Percentiles rank a stretch among this genome's conserved stretches.
phyloP scores from a whole-genome alignment of 2,888 invertebrate species.

The Rhorus exstirpatorius region DNA sequence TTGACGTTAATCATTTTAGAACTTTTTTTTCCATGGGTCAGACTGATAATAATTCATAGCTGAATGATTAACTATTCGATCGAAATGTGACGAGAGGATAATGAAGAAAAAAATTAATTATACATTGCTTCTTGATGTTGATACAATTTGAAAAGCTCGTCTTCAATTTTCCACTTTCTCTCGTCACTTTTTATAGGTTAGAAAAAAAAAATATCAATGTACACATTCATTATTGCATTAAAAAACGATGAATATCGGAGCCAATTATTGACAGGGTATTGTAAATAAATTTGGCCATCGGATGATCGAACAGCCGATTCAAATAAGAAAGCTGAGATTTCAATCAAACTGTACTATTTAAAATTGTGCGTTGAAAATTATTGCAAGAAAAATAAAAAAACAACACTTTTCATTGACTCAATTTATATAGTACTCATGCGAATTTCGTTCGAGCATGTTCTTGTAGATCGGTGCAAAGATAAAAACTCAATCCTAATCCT shows the following conservation, averaged over 20 bases:
- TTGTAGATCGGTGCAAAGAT: no score
- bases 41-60: no score
- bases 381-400: not conserved
- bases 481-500: no score
- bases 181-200: slow-evolving; percentile 74
- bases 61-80: no score
- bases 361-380: not conserved
- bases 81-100: no score
- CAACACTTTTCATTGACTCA: not conserved
- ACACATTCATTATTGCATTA: slow-evolving; percentile 59
- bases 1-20: no score
- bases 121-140: not conserved
- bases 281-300: slow-evolving; percentile 1
- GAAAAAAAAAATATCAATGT: slow-evolving; percentile 75
- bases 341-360: not conserved
- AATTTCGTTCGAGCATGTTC: no score
- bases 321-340: not conserved
- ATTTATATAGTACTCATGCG: not conserved
- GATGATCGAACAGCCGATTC: not conserved
- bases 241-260: not conserved
- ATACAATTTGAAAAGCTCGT: not conserved
- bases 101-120: not conserved
- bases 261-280: slow-evolving; percentile 36
- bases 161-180: slow-evolving; percentile 17
- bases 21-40: no score